Percentiles rank a stretch among this genome's conserved stretches.
Evolutionary conservation across 37 sponge, comb jelly and placozoan genomes (phyloP).

Genomic region (Tethya wilhelma): DNA sequence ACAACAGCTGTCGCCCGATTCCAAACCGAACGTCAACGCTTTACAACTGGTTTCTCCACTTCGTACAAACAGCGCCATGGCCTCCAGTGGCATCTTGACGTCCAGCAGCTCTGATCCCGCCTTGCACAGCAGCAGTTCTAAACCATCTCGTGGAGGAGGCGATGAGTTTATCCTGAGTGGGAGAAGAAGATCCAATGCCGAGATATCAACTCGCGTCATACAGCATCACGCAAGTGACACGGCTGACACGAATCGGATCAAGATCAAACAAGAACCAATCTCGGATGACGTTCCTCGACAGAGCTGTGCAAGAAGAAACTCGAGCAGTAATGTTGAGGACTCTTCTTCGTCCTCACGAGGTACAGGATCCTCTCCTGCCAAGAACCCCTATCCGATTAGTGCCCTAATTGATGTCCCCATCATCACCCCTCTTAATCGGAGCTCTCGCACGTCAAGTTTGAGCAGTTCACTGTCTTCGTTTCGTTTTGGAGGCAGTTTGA

Average conservation of each 20-base stretch:
- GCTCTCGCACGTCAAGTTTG: slow-evolving; percentile 68
- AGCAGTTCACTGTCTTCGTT: slow-evolving; percentile 73
- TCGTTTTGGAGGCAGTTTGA: slow-evolving; percentile 76
- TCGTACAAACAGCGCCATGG: neutral
- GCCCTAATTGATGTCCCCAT: slow-evolving; percentile 69
- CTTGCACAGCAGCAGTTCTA: neutral
- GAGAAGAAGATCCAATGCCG: neutral
- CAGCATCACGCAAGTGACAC: neutral
- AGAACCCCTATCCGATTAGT: slow-evolving; percentile 43
- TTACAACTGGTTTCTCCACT: too few species aligned
- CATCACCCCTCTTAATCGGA: slow-evolving; percentile 16
- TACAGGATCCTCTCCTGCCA: neutral
- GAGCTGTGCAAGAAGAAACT: slow-evolving; percentile 8
- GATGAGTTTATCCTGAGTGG: neutral
- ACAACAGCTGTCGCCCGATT: neutral
- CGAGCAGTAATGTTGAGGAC: slow-evolving; percentile 23
- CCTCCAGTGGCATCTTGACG: neutral
- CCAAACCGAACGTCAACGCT: too few species aligned
- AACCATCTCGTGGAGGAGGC: neutral
- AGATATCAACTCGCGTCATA: neutral
- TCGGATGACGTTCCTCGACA: neutral
- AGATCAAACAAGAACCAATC: slow-evolving; percentile 1
- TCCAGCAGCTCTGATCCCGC: neutral
- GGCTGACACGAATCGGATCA: neutral
- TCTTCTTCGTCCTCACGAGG: neutral